Base-by-base conservation (phyloP, 2,888 invertebrate species). In the Synergus laeviventris region DNA sequence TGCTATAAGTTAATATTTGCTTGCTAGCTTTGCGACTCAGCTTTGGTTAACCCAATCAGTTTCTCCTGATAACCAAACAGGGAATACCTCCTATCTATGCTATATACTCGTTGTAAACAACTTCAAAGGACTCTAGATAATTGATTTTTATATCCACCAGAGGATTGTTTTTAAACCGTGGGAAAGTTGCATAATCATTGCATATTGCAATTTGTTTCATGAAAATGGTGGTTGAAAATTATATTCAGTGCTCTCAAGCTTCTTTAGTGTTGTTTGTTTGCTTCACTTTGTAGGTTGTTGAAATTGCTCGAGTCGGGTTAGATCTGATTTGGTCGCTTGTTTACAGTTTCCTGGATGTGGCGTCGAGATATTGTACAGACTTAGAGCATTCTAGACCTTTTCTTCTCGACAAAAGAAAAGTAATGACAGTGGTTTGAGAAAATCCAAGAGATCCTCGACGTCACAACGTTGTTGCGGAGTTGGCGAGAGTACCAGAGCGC, bases 401-500 rank as follows among this genome's bases (percentile, higher is more conserved):
- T 36, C n/a, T 36, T 61, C 36, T 61, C 31, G 2, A 5, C 2
- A 21, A n/a, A 59, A 42, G 42, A 59, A 59, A 61, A 64, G 1
- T 9, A 64, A 38, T 64, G 42, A 64, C 39, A 39, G 21, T 39
- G 24, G 49, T 14, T 49, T 16, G 73, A n/a, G 66, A 70, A 74
- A 62, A 74, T 76, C 61, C 54, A 36, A 74, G 49, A 60, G 56
- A 39, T 74, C 75, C 49, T 61, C 74, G 81, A 81, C 81, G 81
- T 81, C 81, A 81, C 81, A 81, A 79, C 66, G 76, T 76, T 73
- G 76, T 80, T 77, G 77, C 73, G 74, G 54, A 79, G 45, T 74
- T 79, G 54, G 81, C 78, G 75, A 79, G 77, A 77, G 77, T 77
- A 76, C 74, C 54, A 60, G 70, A 60, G 82, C 82, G 82, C 82